phyloP scores from a whole-genome alignment of 2,888 invertebrate genomes.

The Bellardia pandia region DNA sequence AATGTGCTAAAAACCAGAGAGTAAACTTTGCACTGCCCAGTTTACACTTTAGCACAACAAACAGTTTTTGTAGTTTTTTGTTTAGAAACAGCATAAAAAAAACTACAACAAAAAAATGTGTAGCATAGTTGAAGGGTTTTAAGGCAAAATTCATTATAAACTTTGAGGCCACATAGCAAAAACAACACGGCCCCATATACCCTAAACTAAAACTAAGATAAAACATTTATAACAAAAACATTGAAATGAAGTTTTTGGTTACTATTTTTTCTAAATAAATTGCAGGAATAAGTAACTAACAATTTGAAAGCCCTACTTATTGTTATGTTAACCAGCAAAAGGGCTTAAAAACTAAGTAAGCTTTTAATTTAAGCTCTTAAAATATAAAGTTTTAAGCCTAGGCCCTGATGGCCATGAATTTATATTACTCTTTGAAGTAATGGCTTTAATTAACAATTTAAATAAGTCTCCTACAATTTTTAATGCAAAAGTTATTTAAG shows the following conservation, averaged over 20 bases:
- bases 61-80: not conserved
- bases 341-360: not conserved
- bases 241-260: not conserved
- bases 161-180: conserved; percentile 52
- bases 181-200: not conserved
- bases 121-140: conserved; percentile 62
- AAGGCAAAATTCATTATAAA: conserved; percentile 56
- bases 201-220: not conserved
- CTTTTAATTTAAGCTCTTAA: not conserved
- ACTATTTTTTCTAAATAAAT: not conserved
- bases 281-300: not conserved
- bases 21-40: not conserved
- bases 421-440: no score
- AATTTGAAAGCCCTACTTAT: not conserved
- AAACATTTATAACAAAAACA: not conserved
- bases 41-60: conserved; percentile 28
- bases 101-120: not conserved
- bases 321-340: not conserved
- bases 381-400: not conserved
- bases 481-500: not conserved
- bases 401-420: accelerated
- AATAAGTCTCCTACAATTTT: not conserved
- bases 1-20: not conserved
- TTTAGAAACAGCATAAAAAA: conserved; percentile 6
- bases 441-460: not conserved